These are phyloP conservation scores for Nephrotoma guestfalica DNA, from an alignment of 2,888 invertebrate species.

Conservation along the genomic window DNA sequence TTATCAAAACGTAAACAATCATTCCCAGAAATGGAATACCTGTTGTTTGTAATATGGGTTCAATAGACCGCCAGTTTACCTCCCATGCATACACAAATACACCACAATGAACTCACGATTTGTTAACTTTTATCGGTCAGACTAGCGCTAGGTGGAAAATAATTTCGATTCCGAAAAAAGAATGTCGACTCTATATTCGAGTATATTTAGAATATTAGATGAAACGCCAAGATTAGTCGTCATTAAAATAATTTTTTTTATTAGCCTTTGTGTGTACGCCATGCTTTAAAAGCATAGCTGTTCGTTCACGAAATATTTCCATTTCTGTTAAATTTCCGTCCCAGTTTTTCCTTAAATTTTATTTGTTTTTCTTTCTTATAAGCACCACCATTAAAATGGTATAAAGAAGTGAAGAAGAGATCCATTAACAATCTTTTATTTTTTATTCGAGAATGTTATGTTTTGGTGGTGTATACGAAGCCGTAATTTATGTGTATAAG, in stretches of 20 bases:
- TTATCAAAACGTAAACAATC: too few species aligned
- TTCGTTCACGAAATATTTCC: neutral
- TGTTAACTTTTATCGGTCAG: neutral
- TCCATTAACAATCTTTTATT: neutral
- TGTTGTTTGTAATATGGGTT: too few species aligned
- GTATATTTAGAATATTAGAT: neutral
- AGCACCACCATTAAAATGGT: neutral
- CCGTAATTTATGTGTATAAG: neutral
- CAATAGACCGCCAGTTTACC: too few species aligned
- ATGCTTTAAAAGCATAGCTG: neutral
- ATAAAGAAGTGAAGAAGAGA: neutral
- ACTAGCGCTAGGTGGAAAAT: neutral
- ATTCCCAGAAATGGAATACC: too few species aligned
- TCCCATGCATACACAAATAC: too few species aligned
- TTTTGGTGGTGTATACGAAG: neutral
- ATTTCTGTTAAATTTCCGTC: neutral
- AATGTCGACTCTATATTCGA: neutral
- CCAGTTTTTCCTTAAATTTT: neutral
- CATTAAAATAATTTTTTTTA: neutral
- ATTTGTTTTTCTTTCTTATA: neutral
- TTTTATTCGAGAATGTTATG: neutral
- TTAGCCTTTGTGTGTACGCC: neutral
- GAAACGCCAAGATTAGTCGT: neutral
- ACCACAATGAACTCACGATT: neutral
- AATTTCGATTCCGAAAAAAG: neutral